Percentiles rank a stretch among this genome's conserved stretches.
phyloP scores from a whole-genome alignment of 1,140 invertebrate species.

The Mercenaria mercenaria region DNA sequence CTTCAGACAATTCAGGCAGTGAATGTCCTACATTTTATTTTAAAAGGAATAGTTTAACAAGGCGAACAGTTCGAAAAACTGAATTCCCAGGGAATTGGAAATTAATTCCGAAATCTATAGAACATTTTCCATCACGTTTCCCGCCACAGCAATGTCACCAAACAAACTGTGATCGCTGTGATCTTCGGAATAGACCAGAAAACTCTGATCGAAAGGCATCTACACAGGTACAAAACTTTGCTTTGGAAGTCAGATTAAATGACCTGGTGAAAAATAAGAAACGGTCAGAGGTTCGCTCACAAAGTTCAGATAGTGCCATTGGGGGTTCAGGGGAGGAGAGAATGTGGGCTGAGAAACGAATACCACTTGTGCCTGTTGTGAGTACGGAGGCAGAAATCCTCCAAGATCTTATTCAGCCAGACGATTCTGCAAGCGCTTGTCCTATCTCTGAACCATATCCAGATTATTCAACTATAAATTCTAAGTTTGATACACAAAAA shows the following conservation, averaged over 20 bases:
- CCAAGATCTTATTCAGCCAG: conserved; percentile 55
- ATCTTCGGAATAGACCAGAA: conserved; percentile 22
- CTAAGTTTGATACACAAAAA: conserved; percentile 15
- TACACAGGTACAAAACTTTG: background rate
- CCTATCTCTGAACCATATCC: conserved; percentile 11
- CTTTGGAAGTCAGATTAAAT: background rate
- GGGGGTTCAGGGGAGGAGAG: conserved; percentile 59
- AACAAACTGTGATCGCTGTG: conserved; percentile 57
- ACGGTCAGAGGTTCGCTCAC: background rate
- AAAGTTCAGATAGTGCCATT: conserved; percentile 66
- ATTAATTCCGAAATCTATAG: conserved; percentile 53
- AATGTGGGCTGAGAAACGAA: conserved; percentile 42
- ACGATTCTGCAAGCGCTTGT: conserved; percentile 52
- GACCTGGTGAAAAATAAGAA: background rate
- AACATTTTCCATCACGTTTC: conserved; percentile 57
- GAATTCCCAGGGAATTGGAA: conserved; percentile 61
- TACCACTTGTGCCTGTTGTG: conserved; percentile 6
- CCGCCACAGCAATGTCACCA: conserved; percentile 48
- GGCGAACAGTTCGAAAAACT: conserved; percentile 16
- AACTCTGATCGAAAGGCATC: background rate
- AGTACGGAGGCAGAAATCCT: conserved; percentile 27
- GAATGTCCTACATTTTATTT: conserved; percentile 10
- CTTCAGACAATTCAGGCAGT: background rate
- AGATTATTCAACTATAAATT: conserved; percentile 35
- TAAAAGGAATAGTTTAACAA: conserved; percentile 38